Percentiles rank a stretch among this genome's conserved stretches.
phyloP scores from a whole-genome alignment of 2,888 invertebrate genomes.

The Panzeria rudis region DNA sequence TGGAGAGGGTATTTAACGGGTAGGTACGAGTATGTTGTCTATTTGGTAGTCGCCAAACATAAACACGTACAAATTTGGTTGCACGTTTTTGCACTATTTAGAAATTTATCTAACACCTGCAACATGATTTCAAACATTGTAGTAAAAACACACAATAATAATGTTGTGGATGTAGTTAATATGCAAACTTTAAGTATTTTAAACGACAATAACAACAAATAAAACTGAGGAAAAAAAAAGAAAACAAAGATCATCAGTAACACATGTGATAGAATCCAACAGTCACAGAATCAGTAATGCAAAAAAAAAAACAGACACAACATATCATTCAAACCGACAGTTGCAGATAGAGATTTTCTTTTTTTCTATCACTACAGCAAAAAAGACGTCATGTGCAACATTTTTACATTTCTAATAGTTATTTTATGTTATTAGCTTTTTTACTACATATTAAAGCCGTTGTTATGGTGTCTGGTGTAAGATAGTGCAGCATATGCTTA shows the following conservation, averaged over 20 bases:
- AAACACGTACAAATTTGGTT: conserved; percentile 73
- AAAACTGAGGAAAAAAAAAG: not conserved
- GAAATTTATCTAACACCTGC: conserved; percentile 75
- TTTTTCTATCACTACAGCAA: not conserved
- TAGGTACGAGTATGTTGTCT: conserved; percentile 20
- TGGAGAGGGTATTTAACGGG: not conserved
- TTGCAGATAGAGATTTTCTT: conserved; percentile 31
- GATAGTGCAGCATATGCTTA: not conserved
- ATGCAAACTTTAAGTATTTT: conserved; percentile 50
- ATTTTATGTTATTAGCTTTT: not conserved
- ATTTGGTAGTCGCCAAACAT: conserved; percentile 55
- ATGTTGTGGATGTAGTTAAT: conserved; percentile 29
- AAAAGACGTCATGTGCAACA: not conserved
- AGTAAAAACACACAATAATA: conserved; percentile 14
- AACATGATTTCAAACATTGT: conserved; percentile 69
- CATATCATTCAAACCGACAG: conserved; percentile 41
- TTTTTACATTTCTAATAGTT: not conserved
- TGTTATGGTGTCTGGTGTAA: not conserved
- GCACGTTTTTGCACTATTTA: conserved; percentile 75
- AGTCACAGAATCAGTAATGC: not conserved
- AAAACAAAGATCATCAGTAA: conserved; percentile 40
- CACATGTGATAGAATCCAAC: conserved; percentile 42
- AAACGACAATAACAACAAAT: conserved; percentile 1
- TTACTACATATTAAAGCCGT: not conserved
- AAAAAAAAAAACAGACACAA: not conserved